phyloP scores from a whole-genome alignment of 2,888 invertebrate species.

The Trichopria drosophilae region DNA sequence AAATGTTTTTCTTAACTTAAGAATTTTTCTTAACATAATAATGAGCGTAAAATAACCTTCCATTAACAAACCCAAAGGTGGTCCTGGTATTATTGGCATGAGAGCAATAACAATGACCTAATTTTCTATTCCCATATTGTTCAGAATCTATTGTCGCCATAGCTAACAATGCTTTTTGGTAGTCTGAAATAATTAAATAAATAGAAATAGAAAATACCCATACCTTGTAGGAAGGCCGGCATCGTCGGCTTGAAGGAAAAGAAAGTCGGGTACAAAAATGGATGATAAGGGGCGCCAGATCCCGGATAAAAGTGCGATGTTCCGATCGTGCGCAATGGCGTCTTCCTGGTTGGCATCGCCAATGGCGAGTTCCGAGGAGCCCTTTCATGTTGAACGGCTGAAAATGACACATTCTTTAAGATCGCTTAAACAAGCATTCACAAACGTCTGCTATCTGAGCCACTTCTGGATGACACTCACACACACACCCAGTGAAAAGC shows the following conservation, averaged over 20 bases:
- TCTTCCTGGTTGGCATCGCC: conserved; percentile 20
- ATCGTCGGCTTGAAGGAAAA: conserved; percentile 54
- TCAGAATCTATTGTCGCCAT: not conserved
- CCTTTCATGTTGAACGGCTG: conserved; percentile 90
- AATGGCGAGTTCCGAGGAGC: conserved; percentile 69
- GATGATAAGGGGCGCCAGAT: conserved; percentile 53
- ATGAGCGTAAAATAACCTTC: too few relatives aligned
- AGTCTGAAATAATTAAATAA: conserved; percentile 4
- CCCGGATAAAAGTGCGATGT: too few relatives aligned
- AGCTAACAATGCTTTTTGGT: not conserved
- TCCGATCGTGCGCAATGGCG: conserved; percentile 8
- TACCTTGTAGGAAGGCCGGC: conserved; percentile 45
- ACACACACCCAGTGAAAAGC: too few relatives aligned
- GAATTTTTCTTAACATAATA: too few relatives aligned
- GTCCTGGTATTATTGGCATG: too few relatives aligned
- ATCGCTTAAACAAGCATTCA: too few relatives aligned
- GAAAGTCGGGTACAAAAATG: conserved; percentile 52
- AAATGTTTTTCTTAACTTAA: too few relatives aligned
- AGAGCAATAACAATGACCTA: too few relatives aligned
- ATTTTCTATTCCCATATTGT: too few relatives aligned
- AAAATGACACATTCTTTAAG: conserved; percentile 37
- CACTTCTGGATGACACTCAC: too few relatives aligned
- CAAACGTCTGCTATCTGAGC: too few relatives aligned
- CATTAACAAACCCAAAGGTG: too few relatives aligned
- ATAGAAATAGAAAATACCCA: conserved; percentile 45